Evolutionary conservation across 2,797 vertebrate genomes (phyloP), one percentile per base, ranked within the genome.

Genomic region (Chelonia mydas): DNA sequence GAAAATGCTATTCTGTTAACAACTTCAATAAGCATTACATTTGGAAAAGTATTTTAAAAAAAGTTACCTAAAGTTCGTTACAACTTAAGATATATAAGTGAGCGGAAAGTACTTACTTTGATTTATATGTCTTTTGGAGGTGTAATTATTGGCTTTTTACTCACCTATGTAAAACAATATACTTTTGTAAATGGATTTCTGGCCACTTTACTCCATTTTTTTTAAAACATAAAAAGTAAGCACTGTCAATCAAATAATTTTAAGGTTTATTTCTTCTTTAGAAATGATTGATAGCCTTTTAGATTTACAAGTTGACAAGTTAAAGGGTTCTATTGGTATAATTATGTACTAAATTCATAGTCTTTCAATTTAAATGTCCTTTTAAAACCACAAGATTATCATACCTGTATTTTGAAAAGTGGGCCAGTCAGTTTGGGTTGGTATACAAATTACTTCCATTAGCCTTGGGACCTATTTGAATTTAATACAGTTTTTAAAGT

Each of bases 221-320:
- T 96, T 91, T 89, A 87, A 82, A 96, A 98, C 98, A 98, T 98
- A 98, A 98, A 98, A 98, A 98, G 97, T 98, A 98, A 98, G 98
- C 98, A 98, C 97, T 98, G 98, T 99, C 98, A 98, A 98, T 99
- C 98, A 98, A 98, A 97, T 98, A 98, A 98, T 98, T 98, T 98
- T 98, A 98, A 98, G 98, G 98, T 98, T 98, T 98, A 98, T 98
- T 98, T 98, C 98, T 97, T 98, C 98, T 98, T 98, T 97, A 98
- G 97, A 98, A 98, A 98, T 98, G 98, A 99, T 98, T 98, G 99
- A 99, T 98, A 98, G 98, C 98, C 98, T 98, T 99, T 99, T 98
- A 98, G 98, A 98, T 99, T 98, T 98, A 98, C 97, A 98, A 98
- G 98, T 98, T 99, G 99, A 99, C 99, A 99, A 98, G 98, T 98